Evolutionary conservation across 1,140 invertebrate species (phyloP), one percentile per base, ranked within the genome.

Genomic region (Pseudomyrmex flavicornis): DNA sequence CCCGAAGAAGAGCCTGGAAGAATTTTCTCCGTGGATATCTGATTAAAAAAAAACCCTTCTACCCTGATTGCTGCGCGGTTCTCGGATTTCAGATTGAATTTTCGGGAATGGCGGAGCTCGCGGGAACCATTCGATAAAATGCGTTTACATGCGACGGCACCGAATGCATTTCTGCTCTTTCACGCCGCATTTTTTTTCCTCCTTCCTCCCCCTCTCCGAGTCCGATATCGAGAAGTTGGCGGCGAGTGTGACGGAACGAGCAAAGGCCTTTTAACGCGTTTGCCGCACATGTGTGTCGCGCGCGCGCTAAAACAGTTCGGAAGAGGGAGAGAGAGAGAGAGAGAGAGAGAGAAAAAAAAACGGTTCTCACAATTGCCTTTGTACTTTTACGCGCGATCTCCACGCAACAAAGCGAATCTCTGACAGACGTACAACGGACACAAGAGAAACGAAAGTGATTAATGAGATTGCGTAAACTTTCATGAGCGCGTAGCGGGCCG

Each of bases 241-340:
- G 8, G 9, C 74, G 63, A 56, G 44, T 22, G 8, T 50, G 65
- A 69, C 66, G 13, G 46, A 20, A 69, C 13, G 20, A 48, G 69
- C 63, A 46, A 35, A 35, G 59, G 44, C 12, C 46, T 70, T 80
- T 80, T 70, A 80, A 80, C 52, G 20, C n/a, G 22, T 80, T 80
- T 59, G 59, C 68, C 46, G 17, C 44, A 9, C 8, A n/a, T 26
- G 8, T 35, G 35, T 35, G 35, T 35, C 35, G 35, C 35, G 5
- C 35, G 35, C 44, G 15, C 48, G 59, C 15, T 12, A 26, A 69
- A 59, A 9, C 52, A 15, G 1, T 46, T 22, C n/a, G 17, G 17
- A 26, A 70, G 7, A 7, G 13, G 10, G n/a, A 7, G 22, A 56
- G 12, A 15, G 12, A 22, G 7, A 35, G 5, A 35, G 35, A n/a